Evolutionary conservation across 2,113 vertebrate species (phyloP).

Genomic region (Microtus oregoni): DNA sequence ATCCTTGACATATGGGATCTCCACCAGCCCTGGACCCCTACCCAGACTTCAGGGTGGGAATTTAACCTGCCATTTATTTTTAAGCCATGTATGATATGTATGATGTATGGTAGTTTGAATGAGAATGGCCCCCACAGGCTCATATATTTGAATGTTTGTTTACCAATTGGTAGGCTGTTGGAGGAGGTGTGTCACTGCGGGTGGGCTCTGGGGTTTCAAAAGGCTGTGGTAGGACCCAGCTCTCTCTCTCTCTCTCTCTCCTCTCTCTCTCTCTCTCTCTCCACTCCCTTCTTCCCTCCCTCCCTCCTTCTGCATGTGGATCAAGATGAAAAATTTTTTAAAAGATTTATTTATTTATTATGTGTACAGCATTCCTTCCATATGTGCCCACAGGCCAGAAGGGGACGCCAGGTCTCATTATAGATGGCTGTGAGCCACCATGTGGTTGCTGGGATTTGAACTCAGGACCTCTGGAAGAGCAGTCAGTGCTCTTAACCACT

Average conservation of each 20-base stretch:
- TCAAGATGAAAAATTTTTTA: background rate
- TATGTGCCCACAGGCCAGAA: no score
- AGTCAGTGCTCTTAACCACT: no score
- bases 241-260: background rate
- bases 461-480: no score
- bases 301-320: background rate
- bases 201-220: background rate
- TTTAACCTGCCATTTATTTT: background rate
- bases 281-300: fast-evolving
- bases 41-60: background rate
- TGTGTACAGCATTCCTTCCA: no score
- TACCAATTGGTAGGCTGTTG: background rate
- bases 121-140: background rate
- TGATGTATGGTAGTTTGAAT: background rate
- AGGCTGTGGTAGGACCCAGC: background rate
- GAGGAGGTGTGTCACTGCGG: background rate
- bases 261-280: background rate
- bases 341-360: no score
- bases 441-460: no score
- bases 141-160: background rate
- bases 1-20: background rate
- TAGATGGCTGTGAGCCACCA: no score
- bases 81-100: background rate
- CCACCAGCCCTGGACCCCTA: background rate
- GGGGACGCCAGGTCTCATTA: no score